Evolutionary conservation across 1,140 invertebrate species (phyloP).

Genomic region (Neodiprion virginianus): DNA sequence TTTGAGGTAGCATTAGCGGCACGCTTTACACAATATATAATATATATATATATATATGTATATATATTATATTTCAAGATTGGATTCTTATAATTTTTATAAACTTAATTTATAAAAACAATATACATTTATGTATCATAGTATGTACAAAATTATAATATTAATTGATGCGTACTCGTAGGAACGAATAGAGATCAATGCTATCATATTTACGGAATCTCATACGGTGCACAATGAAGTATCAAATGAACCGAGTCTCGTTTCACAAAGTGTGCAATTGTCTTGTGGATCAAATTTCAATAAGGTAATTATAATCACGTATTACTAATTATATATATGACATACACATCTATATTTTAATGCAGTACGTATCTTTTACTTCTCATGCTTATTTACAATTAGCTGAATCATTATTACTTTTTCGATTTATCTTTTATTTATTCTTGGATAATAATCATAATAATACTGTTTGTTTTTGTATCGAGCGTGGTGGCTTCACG

Average conservation of each 20-base stretch:
- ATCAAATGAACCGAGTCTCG: too few species aligned
- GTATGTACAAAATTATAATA: slow-evolving; percentile 3
- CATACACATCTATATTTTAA: neutral
- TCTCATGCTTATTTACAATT: neutral
- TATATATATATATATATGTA: neutral
- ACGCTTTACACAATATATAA: neutral
- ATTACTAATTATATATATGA: neutral
- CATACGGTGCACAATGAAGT: too few species aligned
- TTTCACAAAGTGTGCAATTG: neutral
- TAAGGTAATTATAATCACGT: neutral
- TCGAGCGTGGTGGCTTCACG: neutral
- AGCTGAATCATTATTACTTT: neutral
- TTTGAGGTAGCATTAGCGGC: neutral
- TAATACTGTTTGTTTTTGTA: neutral
- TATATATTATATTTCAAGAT: neutral
- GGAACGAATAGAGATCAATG: neutral
- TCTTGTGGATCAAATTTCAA: neutral
- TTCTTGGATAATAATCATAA: neutral
- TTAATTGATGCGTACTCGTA: neutral
- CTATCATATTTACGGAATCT: too few species aligned
- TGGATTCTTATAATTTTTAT: too few species aligned
- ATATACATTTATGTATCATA: neutral
- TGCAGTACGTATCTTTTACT: neutral
- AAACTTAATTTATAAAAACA: too few species aligned
- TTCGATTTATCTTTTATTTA: neutral